Base-by-base conservation (phyloP, 2,113 vertebrate species). In the Alaudala cheleensis region DNA sequence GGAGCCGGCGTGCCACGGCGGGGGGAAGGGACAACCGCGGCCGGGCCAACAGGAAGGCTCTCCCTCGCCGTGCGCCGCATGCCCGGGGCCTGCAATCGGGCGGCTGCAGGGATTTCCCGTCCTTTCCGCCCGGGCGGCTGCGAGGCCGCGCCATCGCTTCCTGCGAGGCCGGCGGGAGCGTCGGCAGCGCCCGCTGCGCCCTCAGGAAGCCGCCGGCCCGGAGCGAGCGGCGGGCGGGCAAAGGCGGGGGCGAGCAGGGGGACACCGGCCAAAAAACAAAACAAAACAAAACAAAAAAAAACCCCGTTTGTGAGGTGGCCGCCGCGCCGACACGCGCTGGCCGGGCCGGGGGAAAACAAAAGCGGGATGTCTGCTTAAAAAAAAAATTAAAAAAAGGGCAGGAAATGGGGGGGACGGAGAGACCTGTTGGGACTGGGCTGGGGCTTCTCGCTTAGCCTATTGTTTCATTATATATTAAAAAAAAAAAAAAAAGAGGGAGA, bases 11-110 rank as follows among this genome's bases (percentile, higher is more conserved):
- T 98, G 98, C 98, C 98, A 96, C 94, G 66, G 93, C 98, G 0
- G 91, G 94, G 95, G 87, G 88, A 92, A 97, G 97, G 86, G 92
- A 97, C 97, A 97, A 7, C 92, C 78, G 3, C 5, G 97, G 97
- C 97, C 89, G 84, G 96, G 98, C 98, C 97, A 96, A 98, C 98
- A 99, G 98, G 98, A 99, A 99, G 96, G 96, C 97, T 98, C 97
- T 98, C 97, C 97, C 98, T 98, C 97, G 98, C 98, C 94, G 83
- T 89, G 97, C 97, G 88, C 90, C 92, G 71, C 97, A 93, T 33
- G 90, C 57, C 94, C 78, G 42, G 49, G 91, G 90, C 40, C 40
- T 9, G 95, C 97, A 98, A 97, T 97, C 97, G 93, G 97, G 90
- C 95, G 53, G 95, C 97, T 96, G 98, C 97, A 97, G 97, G 97